Evolutionary conservation across 2,113 vertebrate genomes (phyloP).

Genomic region (Chroicocephalus ridibundus): DNA sequence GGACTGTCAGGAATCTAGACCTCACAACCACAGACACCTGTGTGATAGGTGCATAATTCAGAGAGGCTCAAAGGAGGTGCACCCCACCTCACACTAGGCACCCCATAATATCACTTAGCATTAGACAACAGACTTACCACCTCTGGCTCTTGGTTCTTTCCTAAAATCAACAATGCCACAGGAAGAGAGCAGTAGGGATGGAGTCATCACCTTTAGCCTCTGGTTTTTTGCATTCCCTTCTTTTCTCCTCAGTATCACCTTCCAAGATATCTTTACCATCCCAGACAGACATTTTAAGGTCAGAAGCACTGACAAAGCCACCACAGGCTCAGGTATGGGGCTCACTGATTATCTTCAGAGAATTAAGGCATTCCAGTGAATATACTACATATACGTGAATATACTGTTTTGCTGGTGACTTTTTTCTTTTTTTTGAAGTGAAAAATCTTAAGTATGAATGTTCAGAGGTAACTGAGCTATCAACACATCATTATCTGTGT

Average conservation of each 20-base stretch:
- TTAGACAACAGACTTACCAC: neutral
- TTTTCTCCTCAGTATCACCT: neutral
- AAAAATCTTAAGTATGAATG: neutral
- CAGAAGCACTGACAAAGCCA: neutral
- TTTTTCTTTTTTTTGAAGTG: neutral
- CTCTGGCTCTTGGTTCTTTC: neutral
- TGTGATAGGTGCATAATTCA: neutral
- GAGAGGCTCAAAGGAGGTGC: neutral
- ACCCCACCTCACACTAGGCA: neutral
- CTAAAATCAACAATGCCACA: neutral
- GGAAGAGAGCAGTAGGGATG: neutral
- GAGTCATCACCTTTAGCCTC: neutral
- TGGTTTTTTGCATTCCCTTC: neutral
- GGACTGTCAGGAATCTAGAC: neutral
- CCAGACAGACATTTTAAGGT: neutral
- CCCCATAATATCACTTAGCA: neutral
- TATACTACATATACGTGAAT: neutral
- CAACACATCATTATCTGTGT: neutral
- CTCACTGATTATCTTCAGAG: neutral
- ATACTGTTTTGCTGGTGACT: neutral
- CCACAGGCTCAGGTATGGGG: neutral
- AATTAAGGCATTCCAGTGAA: neutral
- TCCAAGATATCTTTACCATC: neutral
- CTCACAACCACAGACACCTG: fast-evolving
- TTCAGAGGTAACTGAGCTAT: neutral